Evolutionary conservation across 2,797 vertebrate species (phyloP), one percentile per base, ranked within the genome.

Genomic region (Remorina albescens): DNA sequence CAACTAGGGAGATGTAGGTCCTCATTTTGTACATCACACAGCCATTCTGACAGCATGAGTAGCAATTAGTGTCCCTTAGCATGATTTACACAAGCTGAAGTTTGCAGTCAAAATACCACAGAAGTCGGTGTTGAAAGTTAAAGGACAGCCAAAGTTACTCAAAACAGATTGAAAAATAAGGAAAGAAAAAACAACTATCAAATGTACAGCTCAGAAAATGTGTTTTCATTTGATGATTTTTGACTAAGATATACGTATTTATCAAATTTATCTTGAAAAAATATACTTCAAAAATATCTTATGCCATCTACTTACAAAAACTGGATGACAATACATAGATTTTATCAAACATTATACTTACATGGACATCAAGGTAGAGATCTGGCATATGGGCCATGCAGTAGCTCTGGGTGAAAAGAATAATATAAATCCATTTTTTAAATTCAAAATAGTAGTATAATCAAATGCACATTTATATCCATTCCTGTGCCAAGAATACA

Each of bases 1-100:
- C 84, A 26, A 93, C 66, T 63, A 86, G 26, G 36, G 72, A 76
- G 57, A 90, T 18, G 76, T 92, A 93, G 37, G 59, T 70, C 61
- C 64, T 78, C 71, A 93, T 89, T 55, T 84, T 88, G 60, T 87
- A 25, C 86, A 94, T 86, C 66, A 93, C 82, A 49, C 91, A 93
- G 1, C 84, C 86, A 26, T 93, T 94, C 92, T 93, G 87, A n/a
- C 3, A 10, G 78, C 66, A 62, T 1, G 46, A 76, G 77, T 37
- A 78, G 68, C 77, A 86, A 85, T 85, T 76, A 85, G 60, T 74
- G 72, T 78, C 60, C 16, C 8, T 19, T 49, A 4, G 11, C 1
- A 15, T 76, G 85, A 88, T 77, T 82, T 88, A 77, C 53, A 68
- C 47, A 30, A 30, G 65, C 64, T 50, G 62, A 71, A 50, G 60